These are phyloP conservation scores for Tipula unca DNA, from an alignment of 2,888 invertebrate genomes.

Conservation along the genomic window DNA sequence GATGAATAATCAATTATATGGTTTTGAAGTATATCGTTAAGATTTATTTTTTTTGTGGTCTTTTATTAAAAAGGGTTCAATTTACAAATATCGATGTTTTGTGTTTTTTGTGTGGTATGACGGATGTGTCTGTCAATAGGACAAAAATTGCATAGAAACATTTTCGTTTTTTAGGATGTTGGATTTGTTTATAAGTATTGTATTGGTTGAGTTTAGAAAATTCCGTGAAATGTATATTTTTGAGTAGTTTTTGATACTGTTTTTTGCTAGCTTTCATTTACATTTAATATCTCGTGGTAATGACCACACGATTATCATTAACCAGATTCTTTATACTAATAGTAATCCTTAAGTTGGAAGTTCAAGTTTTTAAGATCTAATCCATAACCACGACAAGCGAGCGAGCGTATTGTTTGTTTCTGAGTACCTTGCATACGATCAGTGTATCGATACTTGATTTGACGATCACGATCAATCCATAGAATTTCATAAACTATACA, in stretches of 20 bases:
- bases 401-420: no score
- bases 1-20: conserved; percentile 16
- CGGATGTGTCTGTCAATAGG: background rate
- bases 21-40: background rate
- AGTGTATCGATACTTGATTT: no score
- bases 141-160: background rate
- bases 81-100: background rate
- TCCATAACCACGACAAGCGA: no score
- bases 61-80: background rate
- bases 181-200: background rate
- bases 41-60: background rate
- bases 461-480: no score
- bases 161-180: background rate
- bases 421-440: no score
- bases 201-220: background rate
- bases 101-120: background rate
- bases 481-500: no score
- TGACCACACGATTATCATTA: no score
- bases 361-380: no score
- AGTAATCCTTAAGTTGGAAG: no score
- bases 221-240: background rate
- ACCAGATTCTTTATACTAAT: no score
- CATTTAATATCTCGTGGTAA: no score
- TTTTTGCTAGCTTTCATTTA: no score
- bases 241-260: background rate